phyloP scores from a whole-genome alignment of 1,140 invertebrate species.

The Caenorhabditis briggsae region DNA sequence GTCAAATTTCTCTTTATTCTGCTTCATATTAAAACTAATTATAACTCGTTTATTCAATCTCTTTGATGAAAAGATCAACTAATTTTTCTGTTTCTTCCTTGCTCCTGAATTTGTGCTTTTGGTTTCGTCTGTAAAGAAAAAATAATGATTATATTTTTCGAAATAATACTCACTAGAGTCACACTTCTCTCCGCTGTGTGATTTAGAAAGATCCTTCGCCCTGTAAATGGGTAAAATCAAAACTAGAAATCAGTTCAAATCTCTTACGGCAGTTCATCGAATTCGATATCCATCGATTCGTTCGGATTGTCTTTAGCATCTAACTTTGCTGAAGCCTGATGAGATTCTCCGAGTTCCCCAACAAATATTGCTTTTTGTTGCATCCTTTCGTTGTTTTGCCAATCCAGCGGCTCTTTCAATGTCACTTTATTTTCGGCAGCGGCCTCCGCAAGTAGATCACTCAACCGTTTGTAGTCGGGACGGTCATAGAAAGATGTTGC shows the following conservation, averaged over 20 bases:
- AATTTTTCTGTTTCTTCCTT: too few species aligned
- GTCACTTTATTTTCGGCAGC: slow-evolving; percentile 62
- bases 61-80: too few species aligned
- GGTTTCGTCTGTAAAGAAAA: too few species aligned
- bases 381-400: slow-evolving; percentile 62
- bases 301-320: slow-evolving; percentile 56
- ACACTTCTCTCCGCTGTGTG: background rate
- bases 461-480: slow-evolving; percentile 66
- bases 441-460: slow-evolving; percentile 49
- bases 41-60: too few species aligned
- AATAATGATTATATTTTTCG: too few species aligned
- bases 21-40: too few species aligned
- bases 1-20: too few species aligned
- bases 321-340: slow-evolving; percentile 64
- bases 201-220: background rate
- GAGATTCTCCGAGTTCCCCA: slow-evolving; percentile 69
- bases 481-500: slow-evolving; percentile 58
- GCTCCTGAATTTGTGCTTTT: too few species aligned
- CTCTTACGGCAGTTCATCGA: background rate
- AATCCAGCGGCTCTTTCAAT: slow-evolving; percentile 68
- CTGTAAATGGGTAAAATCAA: background rate
- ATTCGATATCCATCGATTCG: slow-evolving; percentile 35
- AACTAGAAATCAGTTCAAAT: background rate
- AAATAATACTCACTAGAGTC: too few species aligned
- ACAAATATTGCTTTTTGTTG: slow-evolving; percentile 65